A percentile compares a stretch with the other conserved stretches of the same genome.
These are phyloP conservation scores for Corythucha ciliata DNA, from an alignment of 2,888 invertebrate species.

Conservation along the genomic window DNA sequence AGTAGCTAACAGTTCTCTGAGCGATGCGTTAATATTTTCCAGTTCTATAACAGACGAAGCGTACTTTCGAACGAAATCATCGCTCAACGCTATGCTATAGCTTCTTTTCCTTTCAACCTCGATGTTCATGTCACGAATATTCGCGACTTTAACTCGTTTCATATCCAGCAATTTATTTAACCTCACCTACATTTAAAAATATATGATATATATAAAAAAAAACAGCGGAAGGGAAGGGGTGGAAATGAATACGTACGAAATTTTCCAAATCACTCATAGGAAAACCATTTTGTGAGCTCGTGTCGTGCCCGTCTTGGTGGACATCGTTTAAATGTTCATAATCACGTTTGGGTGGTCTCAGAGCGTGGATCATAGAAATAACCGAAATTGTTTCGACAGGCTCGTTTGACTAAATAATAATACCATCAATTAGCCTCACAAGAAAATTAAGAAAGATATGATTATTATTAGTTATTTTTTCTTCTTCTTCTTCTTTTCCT, in stretches of 20 bases:
- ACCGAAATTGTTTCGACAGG: conserved; percentile 82
- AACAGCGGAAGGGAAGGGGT: neutral
- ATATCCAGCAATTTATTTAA: conserved; percentile 74
- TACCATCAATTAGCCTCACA: too few species aligned
- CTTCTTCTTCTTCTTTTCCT: neutral
- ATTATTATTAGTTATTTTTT: neutral
- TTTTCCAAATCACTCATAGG: conserved; percentile 75
- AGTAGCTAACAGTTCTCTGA: conserved; percentile 74
- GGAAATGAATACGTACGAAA: conserved; percentile 46
- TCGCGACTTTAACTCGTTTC: conserved; percentile 70
- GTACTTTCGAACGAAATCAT: conserved; percentile 85
- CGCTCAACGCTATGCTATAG: conserved; percentile 64
- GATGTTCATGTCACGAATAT: conserved; percentile 75
- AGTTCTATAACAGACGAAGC: conserved; percentile 72
- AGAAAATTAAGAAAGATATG: too few species aligned
- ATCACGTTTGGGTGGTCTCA: conserved; percentile 23
- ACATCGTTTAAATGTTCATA: conserved; percentile 7
- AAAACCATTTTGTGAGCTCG: conserved; percentile 48
- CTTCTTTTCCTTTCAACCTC: conserved; percentile 81
- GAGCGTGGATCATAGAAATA: conserved; percentile 37
- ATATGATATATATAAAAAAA: neutral
- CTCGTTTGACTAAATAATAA: conserved; percentile 50
- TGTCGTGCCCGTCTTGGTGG: neutral
- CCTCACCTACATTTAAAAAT: conserved; percentile 47
- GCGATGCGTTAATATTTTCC: conserved; percentile 80